phyloP scores from a whole-genome alignment of 2,113 vertebrate species.

The Microcebus griseorufus region DNA sequence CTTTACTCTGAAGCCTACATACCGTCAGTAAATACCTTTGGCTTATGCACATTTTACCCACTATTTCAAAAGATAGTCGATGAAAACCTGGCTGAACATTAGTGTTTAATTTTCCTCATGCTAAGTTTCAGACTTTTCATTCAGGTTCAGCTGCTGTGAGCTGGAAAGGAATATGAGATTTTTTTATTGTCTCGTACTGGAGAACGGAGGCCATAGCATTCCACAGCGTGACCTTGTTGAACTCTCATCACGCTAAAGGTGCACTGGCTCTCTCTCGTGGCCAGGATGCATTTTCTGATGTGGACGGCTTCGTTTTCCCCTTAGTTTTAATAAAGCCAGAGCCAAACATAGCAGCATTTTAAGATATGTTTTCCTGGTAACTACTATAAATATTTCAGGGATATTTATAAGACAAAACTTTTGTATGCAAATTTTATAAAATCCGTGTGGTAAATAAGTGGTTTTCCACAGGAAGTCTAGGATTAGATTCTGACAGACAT shows the following conservation, averaged over 20 bases:
- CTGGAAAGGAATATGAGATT: constrained; percentile 74
- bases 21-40: constrained; percentile 28
- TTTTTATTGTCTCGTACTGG: constrained; percentile 75
- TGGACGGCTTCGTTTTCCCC: constrained; percentile 35
- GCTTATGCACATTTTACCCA: not conserved
- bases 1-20: constrained; percentile 9
- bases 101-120: constrained; percentile 71
- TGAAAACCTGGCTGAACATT: constrained; percentile 45
- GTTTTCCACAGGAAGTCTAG: not conserved
- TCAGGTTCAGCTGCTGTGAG: constrained; percentile 68
- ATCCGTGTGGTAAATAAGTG: not conserved
- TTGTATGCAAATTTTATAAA: not conserved
- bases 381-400: not conserved
- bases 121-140: constrained; percentile 61
- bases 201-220: constrained; percentile 51
- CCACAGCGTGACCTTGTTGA: constrained; percentile 52
- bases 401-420: not conserved
- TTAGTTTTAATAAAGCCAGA: constrained; percentile 61
- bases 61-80: constrained; percentile 48
- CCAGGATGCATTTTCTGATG: constrained; percentile 58
- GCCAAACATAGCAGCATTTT: constrained; percentile 54
- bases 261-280: constrained; percentile 33
- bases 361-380: constrained; percentile 33
- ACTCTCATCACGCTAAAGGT: constrained; percentile 33
- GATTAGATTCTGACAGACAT: not conserved